Conservation (phyloP, 2,888 invertebrate species). For the Drosophila pseudotakahashii region DNA sequence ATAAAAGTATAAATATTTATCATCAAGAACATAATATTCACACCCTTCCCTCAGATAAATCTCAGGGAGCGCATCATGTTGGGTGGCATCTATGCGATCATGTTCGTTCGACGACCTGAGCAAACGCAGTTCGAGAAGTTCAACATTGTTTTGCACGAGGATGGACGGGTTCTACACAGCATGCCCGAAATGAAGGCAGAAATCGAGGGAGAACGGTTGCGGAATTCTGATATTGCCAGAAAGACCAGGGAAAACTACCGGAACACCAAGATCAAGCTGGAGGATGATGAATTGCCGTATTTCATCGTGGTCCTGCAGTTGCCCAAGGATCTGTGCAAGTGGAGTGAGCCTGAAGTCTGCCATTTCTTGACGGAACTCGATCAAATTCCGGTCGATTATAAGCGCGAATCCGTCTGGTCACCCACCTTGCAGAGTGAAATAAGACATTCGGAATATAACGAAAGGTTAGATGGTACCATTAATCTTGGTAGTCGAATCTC, state of each 20-base stretch:
- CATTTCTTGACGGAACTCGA: constrained; percentile 62
- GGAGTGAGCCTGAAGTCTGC: constrained; percentile 76
- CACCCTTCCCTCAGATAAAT: constrained; percentile 69
- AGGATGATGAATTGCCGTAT: constrained; percentile 54
- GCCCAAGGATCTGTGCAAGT: constrained; percentile 69
- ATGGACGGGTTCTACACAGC: constrained; percentile 53
- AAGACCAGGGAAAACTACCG: not conserved
- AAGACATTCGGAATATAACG: not conserved
- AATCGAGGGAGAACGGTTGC: fast-evolving
- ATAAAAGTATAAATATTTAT: not conserved
- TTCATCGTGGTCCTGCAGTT: constrained; percentile 74
- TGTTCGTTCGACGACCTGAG: constrained; percentile 69
- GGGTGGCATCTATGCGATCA: constrained; percentile 80
- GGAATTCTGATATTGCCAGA: not conserved
- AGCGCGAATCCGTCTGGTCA: not conserved
- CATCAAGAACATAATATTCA: not conserved
- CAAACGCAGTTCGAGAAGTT: constrained; percentile 66
- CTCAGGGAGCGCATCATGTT: constrained; percentile 73
- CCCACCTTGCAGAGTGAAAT: not conserved
- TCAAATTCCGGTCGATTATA: not conserved
- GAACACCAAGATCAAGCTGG: not conserved
- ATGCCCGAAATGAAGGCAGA: constrained; percentile 49
- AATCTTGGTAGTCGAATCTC: not conserved
- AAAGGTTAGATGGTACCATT: not conserved
- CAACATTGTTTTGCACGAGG: constrained; percentile 74